Conservation (phyloP, 2,113 vertebrate genomes). For the Albula goreensis region DNA sequence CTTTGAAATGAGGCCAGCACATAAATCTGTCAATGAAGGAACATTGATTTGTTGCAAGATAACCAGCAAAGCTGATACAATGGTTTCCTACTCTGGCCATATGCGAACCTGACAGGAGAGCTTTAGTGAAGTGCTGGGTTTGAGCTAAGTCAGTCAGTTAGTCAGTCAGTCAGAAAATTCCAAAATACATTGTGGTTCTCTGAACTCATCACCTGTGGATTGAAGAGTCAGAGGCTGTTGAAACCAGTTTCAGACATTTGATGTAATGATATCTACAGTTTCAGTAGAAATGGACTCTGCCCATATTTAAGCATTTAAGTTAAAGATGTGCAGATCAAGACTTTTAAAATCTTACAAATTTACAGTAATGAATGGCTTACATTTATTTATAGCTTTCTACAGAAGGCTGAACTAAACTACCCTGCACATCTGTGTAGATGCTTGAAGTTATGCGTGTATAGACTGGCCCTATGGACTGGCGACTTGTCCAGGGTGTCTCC, state of each 20-base stretch:
- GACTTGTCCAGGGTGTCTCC: too few relatives aligned
- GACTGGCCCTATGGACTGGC: too few relatives aligned
- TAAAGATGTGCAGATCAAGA: too few relatives aligned
- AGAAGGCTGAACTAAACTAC: too few relatives aligned
- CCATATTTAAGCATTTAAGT: background rate
- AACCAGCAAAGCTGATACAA: background rate
- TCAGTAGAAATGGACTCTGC: background rate
- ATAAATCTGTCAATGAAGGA: conserved; percentile 7
- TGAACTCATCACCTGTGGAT: background rate
- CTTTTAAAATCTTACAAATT: too few relatives aligned
- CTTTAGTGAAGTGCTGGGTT: background rate
- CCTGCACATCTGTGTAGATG: too few relatives aligned
- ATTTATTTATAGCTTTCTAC: too few relatives aligned
- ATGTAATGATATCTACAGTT: background rate
- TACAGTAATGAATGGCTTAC: too few relatives aligned
- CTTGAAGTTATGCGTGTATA: too few relatives aligned
- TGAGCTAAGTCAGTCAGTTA: too few relatives aligned
- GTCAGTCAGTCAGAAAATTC: background rate
- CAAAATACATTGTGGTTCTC: background rate
- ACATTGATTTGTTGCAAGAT: background rate
- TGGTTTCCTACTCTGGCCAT: background rate
- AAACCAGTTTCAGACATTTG: background rate
- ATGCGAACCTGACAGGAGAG: background rate
- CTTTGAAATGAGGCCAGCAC: background rate
- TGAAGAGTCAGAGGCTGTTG: background rate